Conservation (phyloP, 2,113 vertebrate genomes). For the Eira barbara region DNA sequence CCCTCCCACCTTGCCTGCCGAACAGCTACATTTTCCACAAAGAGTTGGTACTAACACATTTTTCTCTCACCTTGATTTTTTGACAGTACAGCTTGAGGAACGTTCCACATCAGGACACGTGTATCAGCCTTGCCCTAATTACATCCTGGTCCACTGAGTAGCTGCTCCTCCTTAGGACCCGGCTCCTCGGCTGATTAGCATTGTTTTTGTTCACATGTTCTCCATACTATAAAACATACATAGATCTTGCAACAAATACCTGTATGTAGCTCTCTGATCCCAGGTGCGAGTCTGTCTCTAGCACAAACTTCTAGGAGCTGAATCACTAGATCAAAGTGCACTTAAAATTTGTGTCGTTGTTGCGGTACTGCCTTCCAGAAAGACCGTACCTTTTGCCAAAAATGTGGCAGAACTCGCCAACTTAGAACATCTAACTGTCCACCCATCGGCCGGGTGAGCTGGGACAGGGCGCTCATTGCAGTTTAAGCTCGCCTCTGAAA, state of each 20-base stretch:
- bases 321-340: not conserved
- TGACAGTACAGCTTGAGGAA: not conserved
- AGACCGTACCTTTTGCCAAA: not conserved
- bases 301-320: not conserved
- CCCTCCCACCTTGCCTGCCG: fast-evolving
- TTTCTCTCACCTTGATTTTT: not conserved
- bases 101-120: fast-evolving
- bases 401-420: not conserved
- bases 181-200: fast-evolving
- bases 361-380: not conserved
- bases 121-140: fast-evolving
- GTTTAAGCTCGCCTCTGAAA: not conserved
- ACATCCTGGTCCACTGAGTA: fast-evolving
- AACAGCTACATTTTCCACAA: not conserved
- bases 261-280: not conserved
- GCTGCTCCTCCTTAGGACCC: fast-evolving
- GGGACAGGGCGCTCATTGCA: fast-evolving
- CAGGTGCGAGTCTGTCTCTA: too few species aligned
- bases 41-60: not conserved
- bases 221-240: not conserved
- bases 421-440: too few species aligned
- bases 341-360: not conserved
- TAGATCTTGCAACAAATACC: not conserved
- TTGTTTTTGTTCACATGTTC: not conserved
- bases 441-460: not conserved